These are phyloP conservation scores for rabbit (Oryctolagus cuniculus) DNA, from an alignment of 2,113 vertebrate genomes.

Conservation along the genomic window DNA sequence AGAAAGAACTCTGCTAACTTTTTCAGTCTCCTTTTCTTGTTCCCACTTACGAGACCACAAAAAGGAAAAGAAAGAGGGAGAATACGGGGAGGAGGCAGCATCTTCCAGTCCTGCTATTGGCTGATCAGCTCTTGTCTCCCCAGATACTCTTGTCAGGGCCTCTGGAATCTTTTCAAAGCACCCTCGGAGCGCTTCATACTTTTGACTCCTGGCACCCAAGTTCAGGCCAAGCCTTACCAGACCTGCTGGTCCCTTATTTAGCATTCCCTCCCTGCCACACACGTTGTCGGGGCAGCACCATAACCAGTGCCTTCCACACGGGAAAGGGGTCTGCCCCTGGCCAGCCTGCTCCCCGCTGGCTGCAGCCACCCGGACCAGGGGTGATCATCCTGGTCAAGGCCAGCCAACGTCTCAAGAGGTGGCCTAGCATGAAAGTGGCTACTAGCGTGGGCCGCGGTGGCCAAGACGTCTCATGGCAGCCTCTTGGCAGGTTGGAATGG, in stretches of 20 bases:
- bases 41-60: neutral
- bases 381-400: too few relatives aligned
- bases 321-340: neutral
- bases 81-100: accelerated
- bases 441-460: neutral
- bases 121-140: too few relatives aligned
- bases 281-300: accelerated
- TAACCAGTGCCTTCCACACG: neutral
- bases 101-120: neutral
- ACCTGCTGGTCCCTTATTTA: neutral
- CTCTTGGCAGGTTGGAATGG: neutral
- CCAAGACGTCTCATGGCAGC: neutral
- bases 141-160: neutral
- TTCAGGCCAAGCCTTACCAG: neutral
- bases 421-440: neutral
- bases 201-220: neutral
- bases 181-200: neutral
- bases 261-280: accelerated
- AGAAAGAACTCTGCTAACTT: neutral
- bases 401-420: neutral
- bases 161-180: neutral
- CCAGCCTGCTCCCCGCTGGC: neutral
- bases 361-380: neutral
- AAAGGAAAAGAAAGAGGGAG: too few relatives aligned
- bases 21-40: neutral